Evolutionary conservation across 2,888 invertebrate genomes (phyloP).

Genomic region (Bombylius major): DNA sequence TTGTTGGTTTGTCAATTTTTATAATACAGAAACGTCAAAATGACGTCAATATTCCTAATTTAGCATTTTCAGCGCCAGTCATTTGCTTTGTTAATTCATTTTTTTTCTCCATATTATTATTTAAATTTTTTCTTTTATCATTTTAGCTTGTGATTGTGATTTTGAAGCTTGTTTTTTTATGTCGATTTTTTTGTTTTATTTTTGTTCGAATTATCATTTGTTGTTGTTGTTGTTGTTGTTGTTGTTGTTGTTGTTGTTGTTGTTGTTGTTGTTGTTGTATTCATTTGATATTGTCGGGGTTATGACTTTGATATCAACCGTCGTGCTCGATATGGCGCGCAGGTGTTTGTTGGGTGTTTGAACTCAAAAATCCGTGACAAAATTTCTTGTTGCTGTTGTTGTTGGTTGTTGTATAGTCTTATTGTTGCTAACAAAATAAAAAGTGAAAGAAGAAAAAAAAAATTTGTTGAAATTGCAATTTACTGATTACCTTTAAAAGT

Average conservation of each 20-base stretch:
- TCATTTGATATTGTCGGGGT: not conserved
- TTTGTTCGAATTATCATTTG: not conserved
- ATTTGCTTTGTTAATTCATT: not conserved
- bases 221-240: too few relatives aligned
- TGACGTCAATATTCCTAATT: not conserved
- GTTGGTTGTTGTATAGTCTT: not conserved
- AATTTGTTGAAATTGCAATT: too few relatives aligned
- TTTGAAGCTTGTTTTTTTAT: not conserved
- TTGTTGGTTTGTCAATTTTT: too few relatives aligned
- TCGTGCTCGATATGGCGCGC: conserved; percentile 1
- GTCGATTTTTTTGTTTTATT: not conserved
- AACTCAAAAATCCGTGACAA: conserved; percentile 7
- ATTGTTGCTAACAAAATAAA: not conserved
- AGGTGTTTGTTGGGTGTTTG: conserved; percentile 8
- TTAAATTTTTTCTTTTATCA: not conserved
- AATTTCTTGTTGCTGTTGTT: not conserved
- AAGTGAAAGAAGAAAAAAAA: too few relatives aligned
- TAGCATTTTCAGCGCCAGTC: not conserved
- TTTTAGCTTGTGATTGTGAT: not conserved
- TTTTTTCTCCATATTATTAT: not conserved
- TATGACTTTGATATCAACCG: not conserved
- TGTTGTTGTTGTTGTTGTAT: too few relatives aligned
- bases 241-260: too few relatives aligned
- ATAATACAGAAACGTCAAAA: not conserved
- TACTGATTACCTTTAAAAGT: too few relatives aligned